Conservation (phyloP, 2,888 invertebrate genomes). For the Ormyrus thymus region DNA sequence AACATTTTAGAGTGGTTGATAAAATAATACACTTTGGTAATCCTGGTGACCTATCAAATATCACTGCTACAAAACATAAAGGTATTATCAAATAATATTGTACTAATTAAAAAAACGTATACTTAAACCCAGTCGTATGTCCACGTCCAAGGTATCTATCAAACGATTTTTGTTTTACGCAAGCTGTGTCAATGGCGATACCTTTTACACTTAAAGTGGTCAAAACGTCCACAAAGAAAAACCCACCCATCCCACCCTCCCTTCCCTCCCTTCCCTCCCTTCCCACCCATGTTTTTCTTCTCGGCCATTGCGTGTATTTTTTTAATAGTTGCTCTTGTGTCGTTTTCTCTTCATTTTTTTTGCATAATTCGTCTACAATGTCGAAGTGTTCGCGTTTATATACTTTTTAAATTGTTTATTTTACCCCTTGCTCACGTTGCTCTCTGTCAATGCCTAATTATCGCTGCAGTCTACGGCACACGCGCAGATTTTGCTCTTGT, state of each 20-base stretch:
- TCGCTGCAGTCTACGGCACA: slow-evolving; percentile 54
- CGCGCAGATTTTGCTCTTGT: slow-evolving; percentile 54
- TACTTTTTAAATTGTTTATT: slow-evolving; percentile 27
- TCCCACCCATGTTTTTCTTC: slow-evolving; percentile 59
- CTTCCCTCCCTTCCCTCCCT: slow-evolving; percentile 65
- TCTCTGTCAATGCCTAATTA: slow-evolving; percentile 55
- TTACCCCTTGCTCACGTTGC: slow-evolving; percentile 53
- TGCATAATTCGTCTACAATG: slow-evolving; percentile 46
- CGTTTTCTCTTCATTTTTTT: slow-evolving; percentile 57
- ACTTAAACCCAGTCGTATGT: slow-evolving; percentile 47
- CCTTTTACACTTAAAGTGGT: slow-evolving; percentile 63
- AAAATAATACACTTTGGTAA: slow-evolving; percentile 39
- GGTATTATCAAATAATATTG: slow-evolving; percentile 40
- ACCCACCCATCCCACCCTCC: slow-evolving; percentile 67
- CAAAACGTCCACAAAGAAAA: slow-evolving; percentile 62
- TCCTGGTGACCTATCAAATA: slow-evolving; percentile 25
- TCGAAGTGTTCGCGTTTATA: slow-evolving; percentile 36
- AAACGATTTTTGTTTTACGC: slow-evolving; percentile 46
- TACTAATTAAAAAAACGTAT: slow-evolving; percentile 54
- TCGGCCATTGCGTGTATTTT: slow-evolving; percentile 62
- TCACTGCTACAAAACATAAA: slow-evolving; percentile 44
- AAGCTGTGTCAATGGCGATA: slow-evolving; percentile 60
- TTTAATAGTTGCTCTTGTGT: slow-evolving; percentile 48
- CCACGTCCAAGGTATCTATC: slow-evolving; percentile 50
- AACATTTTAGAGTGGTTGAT: slow-evolving; percentile 42